These are phyloP conservation scores for Pseudopipra pipra DNA, from an alignment of 2,113 vertebrate genomes.

Conservation along the genomic window DNA sequence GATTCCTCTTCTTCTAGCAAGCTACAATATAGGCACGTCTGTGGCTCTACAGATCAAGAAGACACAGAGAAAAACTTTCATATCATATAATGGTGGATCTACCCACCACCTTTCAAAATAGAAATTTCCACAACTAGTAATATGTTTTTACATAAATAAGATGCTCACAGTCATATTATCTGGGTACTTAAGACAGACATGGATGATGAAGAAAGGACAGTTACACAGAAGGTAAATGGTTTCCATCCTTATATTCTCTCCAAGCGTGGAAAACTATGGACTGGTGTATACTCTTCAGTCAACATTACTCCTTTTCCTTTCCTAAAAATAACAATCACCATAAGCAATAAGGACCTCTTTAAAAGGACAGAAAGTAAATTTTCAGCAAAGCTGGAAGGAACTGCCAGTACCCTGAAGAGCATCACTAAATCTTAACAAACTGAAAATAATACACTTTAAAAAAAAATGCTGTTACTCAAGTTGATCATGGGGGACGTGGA, in stretches of 20 bases:
- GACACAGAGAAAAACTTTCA: background rate
- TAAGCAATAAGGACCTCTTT: background rate
- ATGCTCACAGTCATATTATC: background rate
- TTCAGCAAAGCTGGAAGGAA: background rate
- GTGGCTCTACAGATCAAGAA: background rate
- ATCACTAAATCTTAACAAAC: background rate
- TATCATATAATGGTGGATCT: background rate
- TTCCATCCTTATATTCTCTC: background rate
- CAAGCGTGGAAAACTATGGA: background rate
- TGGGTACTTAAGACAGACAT: background rate
- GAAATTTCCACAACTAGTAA: background rate
- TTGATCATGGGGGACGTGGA: background rate
- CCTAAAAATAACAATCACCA: background rate
- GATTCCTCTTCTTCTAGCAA: background rate
- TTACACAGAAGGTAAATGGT: background rate
- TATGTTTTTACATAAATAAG: background rate
- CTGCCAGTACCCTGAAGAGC: background rate
- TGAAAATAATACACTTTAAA: background rate
- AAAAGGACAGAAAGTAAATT: background rate
- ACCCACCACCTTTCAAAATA: background rate
- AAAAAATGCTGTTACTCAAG: background rate
- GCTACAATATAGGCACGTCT: background rate
- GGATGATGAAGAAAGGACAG: background rate
- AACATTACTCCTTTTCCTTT: background rate
- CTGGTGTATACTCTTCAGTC: background rate